phyloP scores from a whole-genome alignment of 2,113 vertebrate genomes.

The Willisornis vidua region DNA sequence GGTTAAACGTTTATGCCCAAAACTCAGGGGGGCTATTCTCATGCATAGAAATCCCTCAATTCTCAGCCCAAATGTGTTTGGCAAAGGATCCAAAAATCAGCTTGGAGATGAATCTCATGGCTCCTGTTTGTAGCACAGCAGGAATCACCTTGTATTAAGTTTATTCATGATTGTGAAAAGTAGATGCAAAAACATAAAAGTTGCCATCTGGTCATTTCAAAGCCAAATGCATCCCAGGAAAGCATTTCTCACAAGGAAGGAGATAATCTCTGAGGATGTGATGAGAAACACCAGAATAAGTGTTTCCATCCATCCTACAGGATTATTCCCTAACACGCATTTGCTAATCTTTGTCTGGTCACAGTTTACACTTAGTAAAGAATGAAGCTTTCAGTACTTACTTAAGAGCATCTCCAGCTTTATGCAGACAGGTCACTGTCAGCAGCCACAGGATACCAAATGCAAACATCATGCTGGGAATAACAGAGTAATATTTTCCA shows the following conservation, averaged over 20 bases:
- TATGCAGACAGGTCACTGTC: background rate
- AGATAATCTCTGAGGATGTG: background rate
- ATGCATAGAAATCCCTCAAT: background rate
- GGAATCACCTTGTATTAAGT: background rate
- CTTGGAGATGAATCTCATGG: background rate
- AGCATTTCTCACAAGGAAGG: background rate
- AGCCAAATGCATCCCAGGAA: background rate
- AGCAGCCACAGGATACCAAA: background rate
- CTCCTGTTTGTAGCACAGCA: background rate
- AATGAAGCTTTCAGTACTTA: background rate
- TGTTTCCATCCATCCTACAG: background rate
- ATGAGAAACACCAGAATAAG: background rate
- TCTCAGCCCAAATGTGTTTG: background rate
- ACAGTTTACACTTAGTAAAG: background rate
- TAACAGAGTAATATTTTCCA: background rate
- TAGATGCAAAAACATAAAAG: background rate
- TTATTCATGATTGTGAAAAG: background rate
- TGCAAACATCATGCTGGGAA: background rate
- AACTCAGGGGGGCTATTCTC: background rate
- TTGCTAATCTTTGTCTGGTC: background rate
- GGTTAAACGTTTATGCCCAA: background rate
- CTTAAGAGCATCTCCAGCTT: background rate
- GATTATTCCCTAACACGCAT: background rate
- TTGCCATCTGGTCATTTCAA: background rate
- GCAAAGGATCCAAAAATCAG: background rate